A percentile compares a stretch with the other conserved stretches of the same genome.
phyloP scores from a whole-genome alignment of 2,888 invertebrate genomes.

The Aphodius granarius region DNA sequence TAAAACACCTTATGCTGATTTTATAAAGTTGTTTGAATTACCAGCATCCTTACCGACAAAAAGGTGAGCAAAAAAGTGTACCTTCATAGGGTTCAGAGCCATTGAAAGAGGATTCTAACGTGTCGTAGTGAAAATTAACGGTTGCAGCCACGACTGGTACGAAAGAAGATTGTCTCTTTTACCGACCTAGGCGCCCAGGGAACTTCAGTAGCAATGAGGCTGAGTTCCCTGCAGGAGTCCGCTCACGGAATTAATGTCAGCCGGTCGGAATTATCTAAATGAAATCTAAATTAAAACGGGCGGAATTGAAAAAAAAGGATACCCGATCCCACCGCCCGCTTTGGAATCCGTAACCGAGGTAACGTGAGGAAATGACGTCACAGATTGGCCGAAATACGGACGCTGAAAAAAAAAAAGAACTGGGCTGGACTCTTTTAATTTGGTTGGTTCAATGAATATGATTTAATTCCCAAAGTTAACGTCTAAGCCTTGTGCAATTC shows the following conservation, averaged over 20 bases:
- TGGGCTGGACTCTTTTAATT: no score
- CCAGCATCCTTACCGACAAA: no score
- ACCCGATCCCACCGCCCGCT: background rate
- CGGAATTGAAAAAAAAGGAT: conserved; percentile 7
- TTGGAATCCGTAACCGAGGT: conserved; percentile 8
- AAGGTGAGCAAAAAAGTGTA: no score
- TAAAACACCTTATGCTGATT: no score
- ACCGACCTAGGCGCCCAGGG: background rate
- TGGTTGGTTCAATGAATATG: no score
- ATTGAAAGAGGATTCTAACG: no score
- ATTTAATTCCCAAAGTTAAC: no score
- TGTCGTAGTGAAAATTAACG: background rate
- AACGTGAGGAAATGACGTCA: background rate
- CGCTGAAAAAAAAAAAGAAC: no score
- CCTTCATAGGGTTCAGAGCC: no score
- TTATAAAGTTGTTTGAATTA: no score
- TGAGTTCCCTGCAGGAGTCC: background rate
- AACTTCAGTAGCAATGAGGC: background rate
- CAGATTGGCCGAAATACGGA: no score
- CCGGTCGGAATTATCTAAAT: conserved; percentile 12
- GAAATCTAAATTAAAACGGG: conserved; percentile 13
- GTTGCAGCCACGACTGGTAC: background rate
- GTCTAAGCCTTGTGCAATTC: no score
- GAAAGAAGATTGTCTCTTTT: background rate
- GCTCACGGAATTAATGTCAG: conserved; percentile 2